These are phyloP conservation scores for Nasua narica DNA, from an alignment of 2,797 vertebrate genomes.

Conservation along the genomic window DNA sequence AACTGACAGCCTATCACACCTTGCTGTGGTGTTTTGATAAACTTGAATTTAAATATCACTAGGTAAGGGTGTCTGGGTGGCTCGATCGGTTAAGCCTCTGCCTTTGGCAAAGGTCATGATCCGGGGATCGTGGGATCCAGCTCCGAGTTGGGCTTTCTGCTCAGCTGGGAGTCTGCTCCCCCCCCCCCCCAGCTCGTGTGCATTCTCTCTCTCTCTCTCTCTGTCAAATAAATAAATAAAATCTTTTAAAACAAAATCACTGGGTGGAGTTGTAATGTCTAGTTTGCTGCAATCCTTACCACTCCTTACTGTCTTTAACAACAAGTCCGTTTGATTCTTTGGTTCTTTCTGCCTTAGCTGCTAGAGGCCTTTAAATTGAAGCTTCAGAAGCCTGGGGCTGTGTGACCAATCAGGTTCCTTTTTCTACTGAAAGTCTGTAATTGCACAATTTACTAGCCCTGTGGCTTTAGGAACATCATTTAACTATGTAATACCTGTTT, in stretches of 20 bases:
- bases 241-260: background rate
- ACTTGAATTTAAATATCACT: background rate
- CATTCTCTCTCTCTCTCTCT: too few relatives aligned
- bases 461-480: background rate
- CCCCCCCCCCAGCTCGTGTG: too few relatives aligned
- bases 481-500: constrained; percentile 7
- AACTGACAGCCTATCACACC: background rate
- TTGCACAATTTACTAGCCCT: background rate
- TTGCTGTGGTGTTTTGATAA: constrained; percentile 21
- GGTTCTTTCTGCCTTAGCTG: background rate
- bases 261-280: background rate
- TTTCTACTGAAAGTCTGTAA: background rate
- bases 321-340: background rate
- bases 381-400: background rate
- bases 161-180: too few relatives aligned
- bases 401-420: background rate
- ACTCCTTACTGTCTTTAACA: background rate
- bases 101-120: background rate
- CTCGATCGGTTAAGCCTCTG: background rate
- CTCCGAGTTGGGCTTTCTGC: too few relatives aligned
- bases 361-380: background rate
- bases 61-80: background rate
- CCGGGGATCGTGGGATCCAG: too few relatives aligned
- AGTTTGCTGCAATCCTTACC: background rate
- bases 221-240: too few relatives aligned